Percentiles rank a stretch among this genome's conserved stretches.
phyloP scores from a whole-genome alignment of 2,888 invertebrate genomes.

The Diarsia dahlii region DNA sequence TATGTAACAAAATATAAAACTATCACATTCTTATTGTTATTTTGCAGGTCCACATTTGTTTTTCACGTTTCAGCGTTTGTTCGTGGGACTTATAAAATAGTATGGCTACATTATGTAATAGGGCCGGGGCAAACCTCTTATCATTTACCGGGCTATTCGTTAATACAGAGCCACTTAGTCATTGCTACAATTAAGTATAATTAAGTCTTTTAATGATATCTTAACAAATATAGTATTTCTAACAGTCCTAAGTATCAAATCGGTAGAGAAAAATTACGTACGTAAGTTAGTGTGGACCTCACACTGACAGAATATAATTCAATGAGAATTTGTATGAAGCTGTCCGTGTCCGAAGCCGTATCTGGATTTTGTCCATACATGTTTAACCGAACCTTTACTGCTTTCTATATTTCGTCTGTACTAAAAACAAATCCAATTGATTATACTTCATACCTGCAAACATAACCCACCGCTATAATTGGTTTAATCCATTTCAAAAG shows the following conservation, averaged over 20 bases:
- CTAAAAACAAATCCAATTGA: background rate
- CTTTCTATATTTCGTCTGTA: background rate
- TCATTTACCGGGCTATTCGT: background rate
- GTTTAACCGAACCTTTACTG: background rate
- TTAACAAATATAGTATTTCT: background rate
- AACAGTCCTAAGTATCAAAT: background rate
- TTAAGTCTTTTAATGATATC: background rate
- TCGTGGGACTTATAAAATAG: background rate
- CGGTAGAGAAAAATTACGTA: background rate
- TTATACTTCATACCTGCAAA: background rate
- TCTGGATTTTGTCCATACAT: background rate
- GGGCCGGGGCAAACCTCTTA: background rate
- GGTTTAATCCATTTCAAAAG: constrained; percentile 27
- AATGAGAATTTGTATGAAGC: too few species aligned
- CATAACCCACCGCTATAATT: constrained; percentile 15
- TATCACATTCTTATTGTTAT: background rate
- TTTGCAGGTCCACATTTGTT: background rate
- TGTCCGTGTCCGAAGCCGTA: background rate
- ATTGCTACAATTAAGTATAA: background rate
- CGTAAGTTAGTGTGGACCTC: too few species aligned
- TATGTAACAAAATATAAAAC: background rate
- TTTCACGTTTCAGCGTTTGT: background rate
- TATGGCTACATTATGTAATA: background rate
- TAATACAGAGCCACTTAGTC: background rate
- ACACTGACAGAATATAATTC: too few species aligned